These are phyloP conservation scores for Tauraco erythrolophus DNA, from an alignment of 2,113 vertebrate species.

Conservation along the genomic window DNA sequence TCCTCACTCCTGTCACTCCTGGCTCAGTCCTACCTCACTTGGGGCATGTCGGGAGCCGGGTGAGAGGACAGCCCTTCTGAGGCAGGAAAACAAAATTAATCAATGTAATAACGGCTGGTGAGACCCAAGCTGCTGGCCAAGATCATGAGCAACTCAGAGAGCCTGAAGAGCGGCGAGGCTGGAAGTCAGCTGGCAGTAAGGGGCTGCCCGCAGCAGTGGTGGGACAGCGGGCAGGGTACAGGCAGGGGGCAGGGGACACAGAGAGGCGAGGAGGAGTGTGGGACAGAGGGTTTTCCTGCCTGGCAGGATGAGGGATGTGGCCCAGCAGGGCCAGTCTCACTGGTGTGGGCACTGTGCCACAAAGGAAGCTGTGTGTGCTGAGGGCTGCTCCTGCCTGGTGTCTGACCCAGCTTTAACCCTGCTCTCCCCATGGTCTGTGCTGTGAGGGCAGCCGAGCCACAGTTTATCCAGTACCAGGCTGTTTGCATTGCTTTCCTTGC, in stretches of 20 bases:
- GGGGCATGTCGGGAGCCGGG: background rate
- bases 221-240: background rate
- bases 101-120: background rate
- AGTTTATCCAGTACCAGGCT: background rate
- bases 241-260: background rate
- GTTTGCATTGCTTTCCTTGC: background rate
- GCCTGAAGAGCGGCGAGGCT: background rate
- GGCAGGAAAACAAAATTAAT: slow-evolving; percentile 2
- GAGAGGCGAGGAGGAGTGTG: background rate
- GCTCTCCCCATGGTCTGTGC: background rate
- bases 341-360: background rate
- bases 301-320: slow-evolving; percentile 32
- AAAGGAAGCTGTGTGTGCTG: background rate
- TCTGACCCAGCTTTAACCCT: background rate
- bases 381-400: background rate
- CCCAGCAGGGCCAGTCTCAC: background rate
- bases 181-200: background rate
- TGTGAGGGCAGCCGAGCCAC: accelerated
- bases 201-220: background rate
- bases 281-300: background rate
- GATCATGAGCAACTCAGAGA: background rate
- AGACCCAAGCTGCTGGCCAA: background rate
- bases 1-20: accelerated
- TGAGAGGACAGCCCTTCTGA: background rate
- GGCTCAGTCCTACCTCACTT: background rate